Evolutionary conservation across 2,113 vertebrate genomes (phyloP).

Genomic region (Capreolus pygargus): DNA sequence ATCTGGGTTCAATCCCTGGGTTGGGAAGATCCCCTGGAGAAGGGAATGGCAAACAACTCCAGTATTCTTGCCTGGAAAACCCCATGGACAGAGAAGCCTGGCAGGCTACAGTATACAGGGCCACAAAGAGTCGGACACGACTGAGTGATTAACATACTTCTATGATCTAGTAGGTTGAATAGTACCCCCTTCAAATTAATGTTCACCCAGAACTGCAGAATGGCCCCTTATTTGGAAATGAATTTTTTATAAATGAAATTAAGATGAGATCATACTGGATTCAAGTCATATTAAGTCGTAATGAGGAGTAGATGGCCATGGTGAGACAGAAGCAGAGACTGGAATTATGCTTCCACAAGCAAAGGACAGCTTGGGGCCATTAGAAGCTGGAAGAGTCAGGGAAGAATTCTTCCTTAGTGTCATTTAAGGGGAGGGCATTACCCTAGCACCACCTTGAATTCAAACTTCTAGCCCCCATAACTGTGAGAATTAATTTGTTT

Average conservation of each 20-base stretch:
- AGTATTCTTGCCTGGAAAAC: too few species aligned
- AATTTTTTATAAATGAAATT: neutral
- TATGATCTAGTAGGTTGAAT: neutral
- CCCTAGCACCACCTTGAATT: neutral
- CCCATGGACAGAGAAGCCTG: too few species aligned
- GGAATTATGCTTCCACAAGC: neutral
- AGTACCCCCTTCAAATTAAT: neutral
- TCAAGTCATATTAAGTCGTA: neutral
- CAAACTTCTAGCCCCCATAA: neutral
- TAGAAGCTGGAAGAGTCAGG: neutral
- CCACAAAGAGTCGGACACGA: neutral
- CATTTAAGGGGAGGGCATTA: fast-evolving
- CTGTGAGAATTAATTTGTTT: neutral
- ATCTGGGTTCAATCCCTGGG: neutral
- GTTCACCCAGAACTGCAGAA: neutral
- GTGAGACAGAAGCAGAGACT: neutral
- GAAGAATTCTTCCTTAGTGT: neutral
- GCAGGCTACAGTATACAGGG: too few species aligned
- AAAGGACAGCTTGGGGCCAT: neutral
- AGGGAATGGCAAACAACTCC: neutral
- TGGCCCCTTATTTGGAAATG: neutral
- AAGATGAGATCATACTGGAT: neutral
- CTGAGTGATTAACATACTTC: neutral
- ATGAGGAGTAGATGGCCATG: too few species aligned
- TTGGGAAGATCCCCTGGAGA: neutral